Conservation (phyloP, 1,140 invertebrate species). For the Venturia canescens region DNA sequence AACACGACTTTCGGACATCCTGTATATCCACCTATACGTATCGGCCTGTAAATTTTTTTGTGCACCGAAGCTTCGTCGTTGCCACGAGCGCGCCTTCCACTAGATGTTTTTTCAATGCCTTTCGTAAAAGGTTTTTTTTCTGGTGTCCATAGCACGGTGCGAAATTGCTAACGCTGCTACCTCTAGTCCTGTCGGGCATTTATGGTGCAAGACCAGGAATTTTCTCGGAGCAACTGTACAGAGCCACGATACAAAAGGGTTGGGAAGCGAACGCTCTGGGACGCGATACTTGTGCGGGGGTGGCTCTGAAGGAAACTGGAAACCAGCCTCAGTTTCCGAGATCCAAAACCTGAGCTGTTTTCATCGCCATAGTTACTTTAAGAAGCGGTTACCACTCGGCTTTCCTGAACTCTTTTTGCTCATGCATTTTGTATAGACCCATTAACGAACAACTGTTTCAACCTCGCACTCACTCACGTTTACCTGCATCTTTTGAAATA, state of each 20-base stretch:
- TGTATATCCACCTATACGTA: too few species aligned
- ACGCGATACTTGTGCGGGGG: neutral
- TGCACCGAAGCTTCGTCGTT: neutral
- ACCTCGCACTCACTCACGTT: neutral
- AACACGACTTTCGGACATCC: too few species aligned
- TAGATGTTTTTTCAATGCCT: neutral
- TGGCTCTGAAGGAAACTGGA: too few species aligned
- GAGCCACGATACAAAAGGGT: neutral
- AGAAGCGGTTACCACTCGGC: neutral
- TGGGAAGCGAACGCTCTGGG: neutral
- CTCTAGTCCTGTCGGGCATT: neutral
- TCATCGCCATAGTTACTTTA: neutral
- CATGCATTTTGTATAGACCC: neutral
- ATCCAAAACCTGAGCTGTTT: constrained; percentile 3
- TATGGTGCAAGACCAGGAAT: constrained; percentile 25
- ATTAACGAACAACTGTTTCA: neutral
- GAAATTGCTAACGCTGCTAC: neutral
- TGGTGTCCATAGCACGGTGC: neutral
- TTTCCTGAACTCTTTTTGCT: neutral
- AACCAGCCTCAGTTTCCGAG: constrained; percentile 11
- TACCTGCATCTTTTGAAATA: constrained; percentile 15
- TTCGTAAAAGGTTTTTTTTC: constrained; percentile 34
- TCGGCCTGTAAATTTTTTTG: too few species aligned
- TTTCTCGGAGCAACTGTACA: constrained; percentile 16
- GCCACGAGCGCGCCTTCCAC: neutral